Base-by-base conservation (phyloP, 2,113 vertebrate species). In the Syngnathus floridae region DNA sequence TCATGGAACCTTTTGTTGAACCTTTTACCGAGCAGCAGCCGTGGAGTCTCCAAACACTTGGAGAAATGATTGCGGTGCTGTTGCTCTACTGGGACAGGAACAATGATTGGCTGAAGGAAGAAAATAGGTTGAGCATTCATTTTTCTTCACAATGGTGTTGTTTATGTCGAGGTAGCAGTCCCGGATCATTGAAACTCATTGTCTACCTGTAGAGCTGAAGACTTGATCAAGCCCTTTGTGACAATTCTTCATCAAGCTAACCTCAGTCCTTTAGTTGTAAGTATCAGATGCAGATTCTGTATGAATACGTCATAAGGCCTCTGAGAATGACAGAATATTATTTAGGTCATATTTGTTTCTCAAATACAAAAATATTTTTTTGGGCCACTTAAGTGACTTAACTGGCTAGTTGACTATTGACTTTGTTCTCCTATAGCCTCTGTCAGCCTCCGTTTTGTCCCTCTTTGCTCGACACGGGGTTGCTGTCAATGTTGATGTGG, bases 361-460 rank as follows among this genome's bases (percentile, higher is more conserved):
- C 26, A 38, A 38, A 38, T 7, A 4, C 5, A 38, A 38, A 38
- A 38, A 38, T 1, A 8, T 41, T 45, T 45, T 45, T 6, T 17
- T 21, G 10, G 21, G 4, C 51, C 22, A 54, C 16, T 52, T 10
- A 4, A 12, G 22, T 13, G 51, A 17, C 21, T 26, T 5, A 26
- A 26, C 19, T 6, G 9, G 5, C 6, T 58, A 38, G 17, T 19
- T 48, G 22, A 21, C 17, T 10, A 52, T 13, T 22, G 38, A 74
- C 26, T 73, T 43, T 82, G 21, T 46, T 67, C 22, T 70, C 59
- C 59, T 61, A 57, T 60, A 91, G 90, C 79, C 87, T 59, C 76
- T 88, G 12, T 86, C 88, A 55, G 86, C 89, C 21, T 78, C 80
- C 4, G 58, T 89, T 59, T 78, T 92, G 67, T 84, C 84, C 72